Base-by-base conservation (phyloP, 2,888 invertebrate genomes). In the Ceramica pisi region DNA sequence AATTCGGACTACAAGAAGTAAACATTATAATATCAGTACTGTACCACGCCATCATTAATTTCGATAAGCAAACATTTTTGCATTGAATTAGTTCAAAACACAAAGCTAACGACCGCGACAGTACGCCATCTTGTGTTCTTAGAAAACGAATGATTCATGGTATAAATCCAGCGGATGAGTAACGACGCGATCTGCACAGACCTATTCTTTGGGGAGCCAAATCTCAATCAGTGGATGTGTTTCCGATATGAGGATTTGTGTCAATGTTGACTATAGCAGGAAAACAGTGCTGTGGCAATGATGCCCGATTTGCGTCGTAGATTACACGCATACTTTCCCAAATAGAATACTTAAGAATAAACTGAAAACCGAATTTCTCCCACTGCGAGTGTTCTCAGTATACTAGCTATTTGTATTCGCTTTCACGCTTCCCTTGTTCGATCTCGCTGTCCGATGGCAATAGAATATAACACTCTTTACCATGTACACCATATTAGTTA, bases 111-210 rank as follows among this genome's bases (percentile, higher is more conserved):
- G 1, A 21, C 21, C 9, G 12, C 14, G 1, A 21, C 21, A 12
- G 12, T 50, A 70, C 16, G 23, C 19, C 44, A 53, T 38, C 19
- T 67, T 55, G 23, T 44, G 35, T 74, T 53, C 51, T 62, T 44
- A 56, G 35, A 56, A 44, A 57, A 66, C 19, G 1, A 38, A 38
- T 57, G 41, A 56, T 9, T 75, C 56, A 74, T 35, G 12, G 7
- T 19, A 19, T 35, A 7, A 38, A 21, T 35, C 12, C 59, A 59
- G 19, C 10, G 14, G 50, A 38, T 61, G 73, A 62, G n/a, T 62
- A 61, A 61, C 2, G 23, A 44, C 19, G 35, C 16, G 6, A 23
- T 7, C n/a, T 16, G n/a, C n/a, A n/a, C 8, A 38, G 21, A 21
- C 56, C 7, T n/a, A 35, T 35, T 26, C 3, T 38, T 38, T 38